Conservation (phyloP, 2,888 invertebrate genomes). For the Parascotia fuliginaria region DNA sequence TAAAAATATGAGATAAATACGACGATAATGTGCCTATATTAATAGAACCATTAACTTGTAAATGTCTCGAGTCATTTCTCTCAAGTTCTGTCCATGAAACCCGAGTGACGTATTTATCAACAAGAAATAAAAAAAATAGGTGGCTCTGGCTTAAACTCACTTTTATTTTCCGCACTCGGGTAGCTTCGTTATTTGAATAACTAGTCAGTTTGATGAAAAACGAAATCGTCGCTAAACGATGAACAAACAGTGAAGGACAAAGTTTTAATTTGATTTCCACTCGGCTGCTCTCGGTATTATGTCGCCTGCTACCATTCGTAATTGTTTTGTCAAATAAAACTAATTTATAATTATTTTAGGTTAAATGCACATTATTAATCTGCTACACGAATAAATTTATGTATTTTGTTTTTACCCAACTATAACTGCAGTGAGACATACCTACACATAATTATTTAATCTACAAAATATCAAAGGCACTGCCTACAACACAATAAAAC, state of each 20-base stretch:
- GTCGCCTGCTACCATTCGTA: neutral
- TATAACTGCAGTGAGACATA: too few species aligned
- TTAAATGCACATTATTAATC: neutral
- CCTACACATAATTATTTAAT: too few species aligned
- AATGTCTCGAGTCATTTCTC: neutral
- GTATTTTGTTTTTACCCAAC: too few species aligned
- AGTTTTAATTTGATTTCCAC: slow-evolving; percentile 16
- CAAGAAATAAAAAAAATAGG: neutral
- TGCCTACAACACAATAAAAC: too few species aligned
- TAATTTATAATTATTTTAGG: neutral
- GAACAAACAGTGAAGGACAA: slow-evolving; percentile 5
- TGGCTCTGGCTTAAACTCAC: neutral
- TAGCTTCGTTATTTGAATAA: neutral
- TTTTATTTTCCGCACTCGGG: neutral
- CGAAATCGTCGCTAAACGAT: neutral
- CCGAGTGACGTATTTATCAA: neutral
- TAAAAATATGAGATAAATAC: too few species aligned
- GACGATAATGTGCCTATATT: too few species aligned
- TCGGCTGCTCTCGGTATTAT: neutral
- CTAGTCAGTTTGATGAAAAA: neutral
- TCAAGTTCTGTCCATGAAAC: neutral
- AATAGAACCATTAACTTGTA: neutral
- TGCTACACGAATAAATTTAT: too few species aligned
- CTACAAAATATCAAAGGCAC: too few species aligned
- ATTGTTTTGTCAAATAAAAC: neutral